Base-by-base conservation (phyloP, 2,113 vertebrate species). In the Actenoides lindsayi region DNA sequence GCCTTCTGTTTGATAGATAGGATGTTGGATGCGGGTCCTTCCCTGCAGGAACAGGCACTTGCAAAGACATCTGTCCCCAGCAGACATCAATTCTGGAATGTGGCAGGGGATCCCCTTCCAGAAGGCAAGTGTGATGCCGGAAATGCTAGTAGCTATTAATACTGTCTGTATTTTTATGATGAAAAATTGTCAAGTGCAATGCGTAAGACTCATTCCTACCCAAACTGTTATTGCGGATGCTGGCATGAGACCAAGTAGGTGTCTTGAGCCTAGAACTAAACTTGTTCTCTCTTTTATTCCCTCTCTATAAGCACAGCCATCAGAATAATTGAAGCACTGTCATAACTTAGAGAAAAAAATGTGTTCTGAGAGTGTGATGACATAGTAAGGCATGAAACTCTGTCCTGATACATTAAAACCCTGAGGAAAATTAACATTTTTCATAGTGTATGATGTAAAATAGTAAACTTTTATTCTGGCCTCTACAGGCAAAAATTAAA, bases 81-180 rank as follows among this genome's bases (percentile, higher is more conserved):
- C 50, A 90, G 87, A 93, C 92, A 44, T 95, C 78, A 86, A 2
- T 90, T 95, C 92, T 96, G 95, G 93, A 97, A 96, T 94, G 94
- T 94, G 80, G 88, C 68, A 83, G 96, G 97, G 94, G 81, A 97
- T 97, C 90, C 96, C 96, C 95, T 97, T 98, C 96, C 96, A 96
- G 95, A 96, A 97, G 83, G 96, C 71, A 93, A 97, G 51, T 83
- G 84, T 75, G 59, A 54, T 39, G n/a, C 87, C 94, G 92, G 97
- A 97, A 98, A 96, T 94, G 95, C 44, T 93, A 46, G 46, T 57
- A 81, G 53, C 91, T 98, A 97, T 97, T 97, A 96, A 97, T 97
- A 97, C 70, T 46, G 8, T 21, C 33, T 94, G 75, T 90, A 83
- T 97, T 93, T 97, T 97, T 96, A 92, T 44, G 73, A 89, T 73